Conservation (phyloP, 2,888 invertebrate genomes). For the Eupsilia transversa region DNA sequence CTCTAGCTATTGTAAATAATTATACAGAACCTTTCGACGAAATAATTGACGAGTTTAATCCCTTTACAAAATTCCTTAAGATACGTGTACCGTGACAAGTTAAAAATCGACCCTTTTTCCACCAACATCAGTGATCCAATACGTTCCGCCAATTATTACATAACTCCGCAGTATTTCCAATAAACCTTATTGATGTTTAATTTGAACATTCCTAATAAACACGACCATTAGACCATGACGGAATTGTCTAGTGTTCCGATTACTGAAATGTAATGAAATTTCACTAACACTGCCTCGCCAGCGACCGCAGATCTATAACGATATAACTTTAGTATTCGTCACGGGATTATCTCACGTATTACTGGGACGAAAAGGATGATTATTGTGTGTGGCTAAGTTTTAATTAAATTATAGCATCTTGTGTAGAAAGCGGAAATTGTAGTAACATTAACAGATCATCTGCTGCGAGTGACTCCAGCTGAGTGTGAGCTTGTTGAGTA, state of each 20-base stretch:
- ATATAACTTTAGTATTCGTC: slow-evolving; percentile 48
- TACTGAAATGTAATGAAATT: slow-evolving; percentile 75
- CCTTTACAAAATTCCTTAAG: not conserved
- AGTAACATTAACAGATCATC: slow-evolving; percentile 70
- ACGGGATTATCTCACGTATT: slow-evolving; percentile 55
- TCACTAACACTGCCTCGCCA: slow-evolving; percentile 68
- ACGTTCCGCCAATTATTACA: slow-evolving; percentile 24
- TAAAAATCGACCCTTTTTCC: not conserved
- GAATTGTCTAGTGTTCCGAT: slow-evolving; percentile 72
- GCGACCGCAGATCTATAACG: slow-evolving; percentile 61
- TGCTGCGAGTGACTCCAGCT: slow-evolving; percentile 57
- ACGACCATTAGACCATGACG: slow-evolving; percentile 69
- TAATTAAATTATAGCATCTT: slow-evolving; percentile 74
- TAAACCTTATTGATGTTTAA: slow-evolving; percentile 64
- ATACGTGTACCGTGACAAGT: not conserved
- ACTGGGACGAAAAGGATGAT: slow-evolving; percentile 29
- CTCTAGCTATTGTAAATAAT: not conserved
- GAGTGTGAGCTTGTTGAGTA: slow-evolving; percentile 33
- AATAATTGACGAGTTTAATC: not conserved
- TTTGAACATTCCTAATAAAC: slow-evolving; percentile 70
- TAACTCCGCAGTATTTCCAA: slow-evolving; percentile 35
- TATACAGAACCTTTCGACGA: not conserved
- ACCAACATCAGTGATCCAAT: slow-evolving; percentile 4
- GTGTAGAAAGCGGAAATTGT: slow-evolving; percentile 66
- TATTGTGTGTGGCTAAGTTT: slow-evolving; percentile 58